These are phyloP conservation scores for Hydrophis major DNA, from an alignment of 2,797 vertebrate genomes.

Conservation along the genomic window DNA sequence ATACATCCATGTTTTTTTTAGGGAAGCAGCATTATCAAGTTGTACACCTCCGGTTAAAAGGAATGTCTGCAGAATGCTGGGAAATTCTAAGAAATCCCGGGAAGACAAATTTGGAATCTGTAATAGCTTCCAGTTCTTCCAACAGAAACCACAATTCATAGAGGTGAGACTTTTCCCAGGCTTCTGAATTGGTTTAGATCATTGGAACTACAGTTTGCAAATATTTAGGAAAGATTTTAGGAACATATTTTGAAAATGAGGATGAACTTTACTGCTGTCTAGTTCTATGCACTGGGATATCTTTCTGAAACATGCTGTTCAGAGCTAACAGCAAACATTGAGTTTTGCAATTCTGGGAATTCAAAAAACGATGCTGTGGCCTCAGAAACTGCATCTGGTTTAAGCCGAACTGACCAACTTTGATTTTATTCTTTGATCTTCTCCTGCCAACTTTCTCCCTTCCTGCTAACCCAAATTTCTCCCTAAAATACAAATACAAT, in stretches of 20 bases:
- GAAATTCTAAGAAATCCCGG: not conserved
- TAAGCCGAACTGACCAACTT: conserved; percentile 54
- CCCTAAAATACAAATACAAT: not conserved
- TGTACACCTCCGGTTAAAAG: not conserved
- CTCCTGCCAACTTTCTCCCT: conserved; percentile 1
- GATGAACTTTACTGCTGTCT: not conserved
- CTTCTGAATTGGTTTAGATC: conserved; percentile 13
- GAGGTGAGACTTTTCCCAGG: not conserved
- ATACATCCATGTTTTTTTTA: not conserved
- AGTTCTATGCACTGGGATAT: conserved; percentile 6
- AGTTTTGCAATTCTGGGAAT: conserved; percentile 42
- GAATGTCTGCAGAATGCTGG: not conserved
- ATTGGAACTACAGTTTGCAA: not conserved
- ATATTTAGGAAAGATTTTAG: not conserved
- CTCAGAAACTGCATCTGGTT: conserved; percentile 59
- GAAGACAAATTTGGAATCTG: not conserved
- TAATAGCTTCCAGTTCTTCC: not conserved
- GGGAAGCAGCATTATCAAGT: not conserved
- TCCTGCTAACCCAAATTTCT: conserved; percentile 21
- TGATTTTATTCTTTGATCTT: conserved; percentile 58
- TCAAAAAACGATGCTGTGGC: conserved; percentile 50
- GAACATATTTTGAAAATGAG: conserved; percentile 4
- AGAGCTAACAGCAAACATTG: conserved; percentile 53
- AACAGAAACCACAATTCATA: not conserved
- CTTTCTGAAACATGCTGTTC: accelerated